Conservation (phyloP, 2,888 invertebrate species). For the Pachliopta kotzebuea region DNA sequence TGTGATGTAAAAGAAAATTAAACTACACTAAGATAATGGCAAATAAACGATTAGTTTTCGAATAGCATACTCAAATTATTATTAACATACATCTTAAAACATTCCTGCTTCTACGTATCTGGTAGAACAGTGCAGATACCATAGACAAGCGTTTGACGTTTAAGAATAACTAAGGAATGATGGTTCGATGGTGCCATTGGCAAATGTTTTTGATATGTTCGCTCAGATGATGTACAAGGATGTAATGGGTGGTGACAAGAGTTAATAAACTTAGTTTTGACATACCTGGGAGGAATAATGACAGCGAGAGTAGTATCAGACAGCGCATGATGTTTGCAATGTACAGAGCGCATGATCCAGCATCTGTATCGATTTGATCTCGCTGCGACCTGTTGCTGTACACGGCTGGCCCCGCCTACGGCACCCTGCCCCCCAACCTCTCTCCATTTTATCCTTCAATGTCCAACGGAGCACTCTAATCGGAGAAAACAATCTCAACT, state of each 20-base stretch:
- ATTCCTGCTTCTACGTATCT: constrained; percentile 4
- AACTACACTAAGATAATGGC: neutral
- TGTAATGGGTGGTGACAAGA: constrained; percentile 4
- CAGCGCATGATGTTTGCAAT: constrained; percentile 65
- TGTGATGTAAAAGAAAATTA: no score
- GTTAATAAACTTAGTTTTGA: constrained; percentile 42
- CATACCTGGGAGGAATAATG: constrained; percentile 66
- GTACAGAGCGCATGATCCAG: constrained; percentile 67
- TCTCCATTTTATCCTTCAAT: constrained; percentile 39
- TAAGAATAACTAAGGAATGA: constrained; percentile 30
- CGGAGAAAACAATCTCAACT: constrained; percentile 71
- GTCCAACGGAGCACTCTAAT: constrained; percentile 55
- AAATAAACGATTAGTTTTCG: no score
- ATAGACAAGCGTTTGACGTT: constrained; percentile 48
- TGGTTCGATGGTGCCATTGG: constrained; percentile 9
- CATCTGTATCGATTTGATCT: constrained; percentile 68
- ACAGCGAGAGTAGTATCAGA: constrained; percentile 63
- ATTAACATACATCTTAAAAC: neutral
- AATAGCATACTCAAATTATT: neutral
- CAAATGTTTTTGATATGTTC: neutral
- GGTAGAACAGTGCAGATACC: constrained; percentile 29
- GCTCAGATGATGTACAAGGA: constrained; percentile 10
- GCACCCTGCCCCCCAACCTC: constrained; percentile 35
- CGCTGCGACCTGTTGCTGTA: constrained; percentile 68
- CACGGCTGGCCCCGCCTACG: constrained; percentile 50